These are phyloP conservation scores for Cydia fagiglandana DNA, from an alignment of 1,140 invertebrate species.

Conservation along the genomic window DNA sequence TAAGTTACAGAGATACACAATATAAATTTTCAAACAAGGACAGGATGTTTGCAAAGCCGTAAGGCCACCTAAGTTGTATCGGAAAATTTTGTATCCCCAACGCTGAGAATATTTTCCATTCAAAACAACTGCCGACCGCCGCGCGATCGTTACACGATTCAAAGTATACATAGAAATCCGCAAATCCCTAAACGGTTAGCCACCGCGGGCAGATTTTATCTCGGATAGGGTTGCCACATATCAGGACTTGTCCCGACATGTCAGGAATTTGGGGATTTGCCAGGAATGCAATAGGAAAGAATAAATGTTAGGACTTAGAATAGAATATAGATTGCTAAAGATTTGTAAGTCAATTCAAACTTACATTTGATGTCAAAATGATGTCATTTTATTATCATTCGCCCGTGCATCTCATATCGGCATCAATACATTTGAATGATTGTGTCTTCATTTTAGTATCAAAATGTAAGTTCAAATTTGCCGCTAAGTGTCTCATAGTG, in stretches of 20 bases:
- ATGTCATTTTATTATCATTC: too few species aligned
- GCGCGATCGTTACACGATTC: slow-evolving; percentile 11
- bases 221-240: not conserved
- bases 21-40: not conserved
- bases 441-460: too few species aligned
- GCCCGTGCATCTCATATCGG: too few species aligned
- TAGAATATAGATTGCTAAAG: too few species aligned
- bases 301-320: not conserved
- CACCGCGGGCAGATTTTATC: slow-evolving; percentile 4
- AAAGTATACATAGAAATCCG: slow-evolving; percentile 16
- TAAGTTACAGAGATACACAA: not conserved
- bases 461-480: too few species aligned
- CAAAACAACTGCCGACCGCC: slow-evolving; percentile 9
- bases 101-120: not conserved
- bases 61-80: not conserved
- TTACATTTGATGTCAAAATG: too few species aligned
- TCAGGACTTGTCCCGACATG: not conserved
- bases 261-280: not conserved
- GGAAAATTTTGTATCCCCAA: not conserved
- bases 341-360: too few species aligned
- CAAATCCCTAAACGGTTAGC: slow-evolving; percentile 11
- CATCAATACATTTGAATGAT: too few species aligned
- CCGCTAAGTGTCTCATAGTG: too few species aligned
- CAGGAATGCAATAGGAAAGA: not conserved
- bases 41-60: not conserved